A percentile compares a stretch with the other conserved stretches of the same genome.
Conservation (phyloP, 2,888 invertebrate species). For the Dusona sp. region DNA sequence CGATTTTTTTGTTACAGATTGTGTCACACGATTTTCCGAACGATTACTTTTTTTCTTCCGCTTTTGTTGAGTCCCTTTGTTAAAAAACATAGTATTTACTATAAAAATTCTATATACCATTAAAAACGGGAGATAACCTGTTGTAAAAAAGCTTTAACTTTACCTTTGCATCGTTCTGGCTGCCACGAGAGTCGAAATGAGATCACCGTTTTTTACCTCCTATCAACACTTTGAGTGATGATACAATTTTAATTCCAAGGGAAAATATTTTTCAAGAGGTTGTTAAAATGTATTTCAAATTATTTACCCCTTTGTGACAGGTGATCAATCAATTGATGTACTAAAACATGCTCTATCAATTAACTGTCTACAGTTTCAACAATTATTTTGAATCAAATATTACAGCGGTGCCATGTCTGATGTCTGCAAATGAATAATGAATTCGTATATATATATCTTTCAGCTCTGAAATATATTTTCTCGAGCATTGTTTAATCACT, state of each 20-base stretch:
- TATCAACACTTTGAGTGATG: background rate
- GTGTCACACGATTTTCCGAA: background rate
- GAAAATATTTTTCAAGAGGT: too few relatives aligned
- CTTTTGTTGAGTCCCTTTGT: background rate
- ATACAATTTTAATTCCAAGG: background rate
- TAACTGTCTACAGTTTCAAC: background rate
- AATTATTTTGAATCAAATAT: background rate
- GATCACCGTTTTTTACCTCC: background rate
- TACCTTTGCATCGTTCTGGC: background rate
- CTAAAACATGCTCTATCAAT: background rate
- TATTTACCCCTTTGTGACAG: background rate
- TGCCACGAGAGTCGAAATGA: background rate
- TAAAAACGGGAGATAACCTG: background rate
- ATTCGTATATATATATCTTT: too few relatives aligned
- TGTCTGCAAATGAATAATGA: too few relatives aligned
- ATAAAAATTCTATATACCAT: background rate
- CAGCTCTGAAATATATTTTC: background rate
- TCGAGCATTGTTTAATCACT: background rate
- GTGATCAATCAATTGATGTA: background rate
- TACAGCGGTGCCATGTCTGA: background rate
- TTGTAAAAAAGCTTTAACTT: background rate
- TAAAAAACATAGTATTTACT: background rate
- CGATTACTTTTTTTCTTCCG: background rate
- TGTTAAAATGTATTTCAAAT: background rate
- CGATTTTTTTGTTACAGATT: slow-evolving; percentile 4